phyloP scores from a whole-genome alignment of 2,113 vertebrate species.

The Grammomys dolichurus region DNA sequence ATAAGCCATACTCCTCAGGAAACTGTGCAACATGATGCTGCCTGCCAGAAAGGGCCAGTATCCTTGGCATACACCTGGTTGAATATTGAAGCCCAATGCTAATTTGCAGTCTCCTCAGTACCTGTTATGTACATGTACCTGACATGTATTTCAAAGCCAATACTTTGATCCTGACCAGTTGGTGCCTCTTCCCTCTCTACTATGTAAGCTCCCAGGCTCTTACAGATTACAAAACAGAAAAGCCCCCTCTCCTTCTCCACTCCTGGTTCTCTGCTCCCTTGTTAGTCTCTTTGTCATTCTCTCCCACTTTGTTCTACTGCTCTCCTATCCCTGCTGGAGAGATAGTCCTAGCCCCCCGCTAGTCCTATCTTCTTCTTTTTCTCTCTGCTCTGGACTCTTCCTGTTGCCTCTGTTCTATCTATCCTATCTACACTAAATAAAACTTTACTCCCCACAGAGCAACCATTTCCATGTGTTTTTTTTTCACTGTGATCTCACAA shows the following conservation, averaged over 20 bases:
- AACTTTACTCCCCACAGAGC: accelerated
- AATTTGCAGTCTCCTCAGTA: background rate
- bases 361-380: background rate
- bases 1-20: too few relatives aligned
- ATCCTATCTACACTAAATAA: background rate
- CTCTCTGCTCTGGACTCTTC: background rate
- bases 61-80: too few relatives aligned
- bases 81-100: background rate
- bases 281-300: background rate
- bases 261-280: background rate
- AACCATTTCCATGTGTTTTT: background rate
- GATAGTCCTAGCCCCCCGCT: too few relatives aligned
- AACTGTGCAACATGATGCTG: background rate
- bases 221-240: background rate
- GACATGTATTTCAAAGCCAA: background rate
- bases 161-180: background rate
- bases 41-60: too few relatives aligned
- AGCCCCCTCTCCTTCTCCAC: too few relatives aligned
- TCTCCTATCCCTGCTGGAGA: background rate
- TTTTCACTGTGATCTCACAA: background rate
- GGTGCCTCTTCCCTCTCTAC: background rate
- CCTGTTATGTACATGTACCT: background rate
- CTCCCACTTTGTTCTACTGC: too few relatives aligned
- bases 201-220: background rate
- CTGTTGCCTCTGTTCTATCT: background rate